Evolutionary conservation across 1,140 invertebrate species (phyloP).

Genomic region (Berghia stephanieae): DNA sequence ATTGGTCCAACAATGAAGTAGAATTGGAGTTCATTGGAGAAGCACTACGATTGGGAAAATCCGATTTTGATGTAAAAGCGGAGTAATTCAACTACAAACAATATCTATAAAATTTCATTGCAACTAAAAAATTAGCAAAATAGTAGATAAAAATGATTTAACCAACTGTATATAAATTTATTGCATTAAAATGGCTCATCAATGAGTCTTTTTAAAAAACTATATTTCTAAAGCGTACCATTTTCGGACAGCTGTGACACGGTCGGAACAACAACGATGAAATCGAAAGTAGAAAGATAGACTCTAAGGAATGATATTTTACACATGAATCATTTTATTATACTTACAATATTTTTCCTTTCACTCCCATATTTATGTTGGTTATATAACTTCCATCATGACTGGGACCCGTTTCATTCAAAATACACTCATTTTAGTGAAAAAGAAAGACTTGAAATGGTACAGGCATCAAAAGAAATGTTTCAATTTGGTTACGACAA

Average conservation of each 20-base stretch:
- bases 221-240: no score
- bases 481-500: slow-evolving; percentile 72
- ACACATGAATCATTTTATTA: background rate
- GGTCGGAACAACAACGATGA: background rate
- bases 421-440: slow-evolving; percentile 68
- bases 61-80: no score
- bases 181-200: no score
- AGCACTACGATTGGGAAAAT: no score
- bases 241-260: background rate
- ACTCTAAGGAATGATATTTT: background rate
- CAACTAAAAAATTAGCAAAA: no score
- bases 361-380: background rate
- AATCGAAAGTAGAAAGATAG: background rate
- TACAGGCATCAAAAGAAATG: slow-evolving; percentile 67
- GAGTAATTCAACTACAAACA: no score
- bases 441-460: slow-evolving; percentile 59
- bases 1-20: no score
- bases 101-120: no score
- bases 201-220: no score
- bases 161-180: no score
- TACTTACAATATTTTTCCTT: background rate
- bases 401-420: slow-evolving; percentile 63
- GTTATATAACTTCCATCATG: slow-evolving; percentile 20
- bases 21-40: no score
- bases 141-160: no score